Base-by-base conservation (phyloP, 2,888 invertebrate genomes). In the Falcaria lacertinaria region DNA sequence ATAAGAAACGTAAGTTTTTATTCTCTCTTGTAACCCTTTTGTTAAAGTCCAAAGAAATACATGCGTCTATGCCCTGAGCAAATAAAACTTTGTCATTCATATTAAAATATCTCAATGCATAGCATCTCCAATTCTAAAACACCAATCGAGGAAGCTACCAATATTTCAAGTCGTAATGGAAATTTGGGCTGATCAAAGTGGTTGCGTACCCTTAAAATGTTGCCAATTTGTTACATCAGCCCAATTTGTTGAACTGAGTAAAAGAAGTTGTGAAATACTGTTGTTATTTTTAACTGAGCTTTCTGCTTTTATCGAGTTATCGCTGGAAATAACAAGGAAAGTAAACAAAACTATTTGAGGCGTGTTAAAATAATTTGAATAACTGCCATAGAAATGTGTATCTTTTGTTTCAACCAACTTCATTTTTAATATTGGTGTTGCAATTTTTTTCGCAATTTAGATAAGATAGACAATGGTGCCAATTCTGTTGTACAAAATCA, bases 101-200 rank as follows among this genome's bases (percentile, higher is more conserved):
- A n/a, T n/a, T n/a, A n/a, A n/a, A n/a, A n/a, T n/a, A n/a, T n/a
- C n/a, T 19, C 3, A 4, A 19, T 19, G 6, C 19, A 0, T 6
- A 35, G 41, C 38, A 32, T 38, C 15, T 46, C 47, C 48, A 51
- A 58, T 52, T 52, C 48, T 50, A 47, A 56, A 50, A 52, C 50
- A 45, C 46, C 44, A 36, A 28, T 28, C 28, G 32, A 52, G 34
- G 44, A 46, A 45, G 47, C 52, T 44, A 16, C 35, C 54, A 49
- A 57, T 68, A 60, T 60, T 64, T 69, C 54, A 65, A 53, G 33
- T 49, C 44, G 54, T 63, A 67, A 67, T 59, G 56, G 55, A 56
- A 54, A 64, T 57, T 56, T 57, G 41, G 42, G 17, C 53, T 61
- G 67, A 70, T 70, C 69, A 69, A 69, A 67, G 67, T 64, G 60